A percentile compares a stretch with the other conserved stretches of the same genome.
These are phyloP conservation scores for Tipula vernalis DNA, from an alignment of 2,888 invertebrate species.

Conservation along the genomic window DNA sequence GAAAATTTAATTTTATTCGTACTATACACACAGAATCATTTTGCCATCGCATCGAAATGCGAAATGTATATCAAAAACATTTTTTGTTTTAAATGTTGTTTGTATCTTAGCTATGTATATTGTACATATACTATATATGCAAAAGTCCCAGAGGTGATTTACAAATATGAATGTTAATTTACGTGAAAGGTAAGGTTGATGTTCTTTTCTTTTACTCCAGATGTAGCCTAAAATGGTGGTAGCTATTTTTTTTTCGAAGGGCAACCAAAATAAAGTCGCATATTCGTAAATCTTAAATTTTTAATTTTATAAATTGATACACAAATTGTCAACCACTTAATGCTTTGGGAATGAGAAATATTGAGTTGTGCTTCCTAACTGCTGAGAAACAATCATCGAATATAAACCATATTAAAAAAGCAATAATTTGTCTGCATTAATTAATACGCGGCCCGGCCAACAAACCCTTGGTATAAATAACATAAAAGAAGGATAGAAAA, in stretches of 20 bases:
- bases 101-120: background rate
- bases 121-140: too few relatives aligned
- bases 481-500: too few relatives aligned
- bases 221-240: background rate
- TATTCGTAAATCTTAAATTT: background rate
- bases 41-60: background rate
- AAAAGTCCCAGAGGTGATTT: background rate
- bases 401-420: too few relatives aligned
- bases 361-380: too few relatives aligned
- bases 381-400: too few relatives aligned
- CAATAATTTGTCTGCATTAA: background rate
- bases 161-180: background rate
- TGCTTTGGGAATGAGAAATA: background rate
- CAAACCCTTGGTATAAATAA: too few relatives aligned
- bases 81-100: background rate
- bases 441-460: too few relatives aligned
- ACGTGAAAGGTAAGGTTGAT: background rate
- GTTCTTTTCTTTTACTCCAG: background rate
- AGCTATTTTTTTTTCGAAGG: background rate
- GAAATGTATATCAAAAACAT: background rate
- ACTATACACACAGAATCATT: background rate
- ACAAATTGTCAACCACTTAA: background rate
- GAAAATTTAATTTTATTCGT: background rate
- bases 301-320: background rate
- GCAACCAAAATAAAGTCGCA: background rate